Evolutionary conservation across 2,888 invertebrate genomes (phyloP).

Genomic region (Cyrtodaria siliqua): DNA sequence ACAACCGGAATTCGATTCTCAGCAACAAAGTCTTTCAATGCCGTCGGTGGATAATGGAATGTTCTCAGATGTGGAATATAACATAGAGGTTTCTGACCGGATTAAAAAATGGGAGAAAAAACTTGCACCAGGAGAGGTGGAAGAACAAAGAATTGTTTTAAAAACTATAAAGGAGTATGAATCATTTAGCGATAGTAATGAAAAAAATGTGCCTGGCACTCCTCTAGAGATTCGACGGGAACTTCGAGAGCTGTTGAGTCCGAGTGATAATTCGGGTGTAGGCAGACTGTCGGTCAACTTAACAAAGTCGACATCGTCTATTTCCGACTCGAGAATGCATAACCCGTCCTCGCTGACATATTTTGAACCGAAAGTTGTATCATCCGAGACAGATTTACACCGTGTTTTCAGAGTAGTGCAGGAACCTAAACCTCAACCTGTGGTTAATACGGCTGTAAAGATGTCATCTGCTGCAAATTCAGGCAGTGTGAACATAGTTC

Average conservation of each 20-base stretch:
- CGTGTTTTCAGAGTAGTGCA: constrained; percentile 71
- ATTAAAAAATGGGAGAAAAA: constrained; percentile 82
- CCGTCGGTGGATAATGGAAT: constrained; percentile 73
- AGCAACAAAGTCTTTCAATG: background rate
- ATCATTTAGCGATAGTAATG: constrained; percentile 43
- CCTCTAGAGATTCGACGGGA: constrained; percentile 54
- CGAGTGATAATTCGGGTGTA: constrained; percentile 48
- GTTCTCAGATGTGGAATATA: constrained; percentile 83
- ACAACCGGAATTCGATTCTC: constrained; percentile 47
- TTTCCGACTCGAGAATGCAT: constrained; percentile 43
- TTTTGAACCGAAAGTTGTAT: constrained; percentile 69
- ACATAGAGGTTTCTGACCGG: constrained; percentile 80
- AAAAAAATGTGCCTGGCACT: constrained; percentile 42
- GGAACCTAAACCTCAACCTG: constrained; percentile 44
- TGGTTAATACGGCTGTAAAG: constrained; percentile 8
- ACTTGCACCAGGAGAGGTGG: constrained; percentile 68
- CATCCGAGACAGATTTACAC: constrained; percentile 69
- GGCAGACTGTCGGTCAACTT: constrained; percentile 64
- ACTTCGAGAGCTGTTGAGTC: constrained; percentile 50
- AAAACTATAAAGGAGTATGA: constrained; percentile 73
- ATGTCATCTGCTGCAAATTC: too few relatives aligned
- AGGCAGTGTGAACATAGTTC: background rate
- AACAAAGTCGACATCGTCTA: constrained; percentile 58
- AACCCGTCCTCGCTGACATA: constrained; percentile 35
- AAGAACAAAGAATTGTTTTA: constrained; percentile 47